phyloP scores from a whole-genome alignment of 1,140 invertebrate species.

The Campoletis sonorensis region DNA sequence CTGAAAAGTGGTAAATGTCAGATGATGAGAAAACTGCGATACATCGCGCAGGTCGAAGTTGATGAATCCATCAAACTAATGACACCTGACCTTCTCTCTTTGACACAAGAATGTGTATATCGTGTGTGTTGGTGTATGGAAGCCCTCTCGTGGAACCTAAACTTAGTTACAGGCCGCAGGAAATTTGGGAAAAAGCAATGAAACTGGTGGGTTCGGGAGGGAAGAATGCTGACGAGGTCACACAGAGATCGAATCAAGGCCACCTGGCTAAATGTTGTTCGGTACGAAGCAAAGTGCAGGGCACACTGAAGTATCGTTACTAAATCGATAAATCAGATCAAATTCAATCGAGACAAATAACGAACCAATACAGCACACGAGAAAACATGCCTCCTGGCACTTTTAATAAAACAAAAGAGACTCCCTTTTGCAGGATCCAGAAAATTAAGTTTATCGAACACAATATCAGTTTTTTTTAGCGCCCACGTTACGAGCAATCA shows the following conservation, averaged over 20 bases:
- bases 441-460: too few species aligned
- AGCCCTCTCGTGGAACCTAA: background rate
- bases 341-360: too few species aligned
- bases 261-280: background rate
- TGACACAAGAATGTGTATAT: background rate
- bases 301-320: too few species aligned
- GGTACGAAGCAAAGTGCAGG: too few species aligned
- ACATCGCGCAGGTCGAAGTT: background rate
- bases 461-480: too few species aligned
- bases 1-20: background rate
- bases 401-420: too few species aligned
- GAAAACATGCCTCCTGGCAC: too few species aligned
- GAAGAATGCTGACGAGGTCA: background rate
- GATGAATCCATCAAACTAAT: constrained; percentile 1
- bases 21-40: background rate
- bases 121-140: too few species aligned
- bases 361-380: too few species aligned
- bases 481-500: too few species aligned
- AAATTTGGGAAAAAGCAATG: background rate
- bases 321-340: too few species aligned
- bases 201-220: background rate
- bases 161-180: background rate
- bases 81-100: background rate
- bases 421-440: too few species aligned
- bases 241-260: background rate